Conservation (phyloP, 2,888 invertebrate genomes). For the Aethes cnicana region DNA sequence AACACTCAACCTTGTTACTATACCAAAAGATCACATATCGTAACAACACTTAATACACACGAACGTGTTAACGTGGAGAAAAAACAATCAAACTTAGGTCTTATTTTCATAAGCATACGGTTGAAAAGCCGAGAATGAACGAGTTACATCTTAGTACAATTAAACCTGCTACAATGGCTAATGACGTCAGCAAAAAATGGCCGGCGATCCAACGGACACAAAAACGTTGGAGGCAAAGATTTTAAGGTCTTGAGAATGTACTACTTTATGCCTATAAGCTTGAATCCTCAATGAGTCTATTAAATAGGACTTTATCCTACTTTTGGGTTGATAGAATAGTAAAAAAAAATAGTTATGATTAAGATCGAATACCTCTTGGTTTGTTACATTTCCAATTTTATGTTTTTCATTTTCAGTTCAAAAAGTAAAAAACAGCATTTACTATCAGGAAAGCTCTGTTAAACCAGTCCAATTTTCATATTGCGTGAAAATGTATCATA, state of each 20-base stretch:
- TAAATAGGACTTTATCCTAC: no score
- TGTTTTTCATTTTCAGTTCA: no score
- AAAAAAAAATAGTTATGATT: no score
- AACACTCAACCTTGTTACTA: constrained; percentile 3
- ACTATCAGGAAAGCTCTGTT: no score
- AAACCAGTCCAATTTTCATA: no score
- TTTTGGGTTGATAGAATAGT: no score
- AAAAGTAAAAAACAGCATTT: no score
- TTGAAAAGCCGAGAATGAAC: not conserved
- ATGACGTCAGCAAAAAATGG: constrained; percentile 67
- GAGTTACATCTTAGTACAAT: constrained; percentile 34
- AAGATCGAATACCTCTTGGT: no score
- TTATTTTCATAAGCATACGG: not conserved
- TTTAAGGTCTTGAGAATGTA: not conserved
- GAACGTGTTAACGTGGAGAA: not conserved
- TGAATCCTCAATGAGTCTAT: not conserved
- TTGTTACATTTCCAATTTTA: no score
- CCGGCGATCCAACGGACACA: constrained; percentile 46
- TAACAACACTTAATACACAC: not conserved
- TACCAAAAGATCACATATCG: not conserved
- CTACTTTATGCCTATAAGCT: constrained; percentile 8
- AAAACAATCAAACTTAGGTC: not conserved
- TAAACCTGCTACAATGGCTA: constrained; percentile 64
- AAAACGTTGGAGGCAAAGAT: constrained; percentile 49
- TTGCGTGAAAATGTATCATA: no score